phyloP scores from a whole-genome alignment of 1,140 invertebrate species.

The Dinothrombium tinctorium region DNA sequence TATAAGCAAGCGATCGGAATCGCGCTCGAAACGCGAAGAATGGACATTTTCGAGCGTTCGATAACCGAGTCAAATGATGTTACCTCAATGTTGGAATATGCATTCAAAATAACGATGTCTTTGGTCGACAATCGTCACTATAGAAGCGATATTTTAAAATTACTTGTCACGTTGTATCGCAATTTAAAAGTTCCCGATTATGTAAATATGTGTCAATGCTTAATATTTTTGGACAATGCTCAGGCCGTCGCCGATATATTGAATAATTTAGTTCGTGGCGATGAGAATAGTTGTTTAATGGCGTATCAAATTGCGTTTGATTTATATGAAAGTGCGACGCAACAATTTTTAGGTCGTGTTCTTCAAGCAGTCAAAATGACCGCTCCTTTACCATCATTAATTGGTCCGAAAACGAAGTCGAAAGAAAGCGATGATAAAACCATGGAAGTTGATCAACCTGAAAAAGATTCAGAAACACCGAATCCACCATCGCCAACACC shows the following conservation, averaged over 20 bases:
- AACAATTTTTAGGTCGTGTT: slow-evolving; percentile 79
- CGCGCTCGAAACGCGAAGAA: slow-evolving; percentile 74
- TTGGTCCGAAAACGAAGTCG: slow-evolving; percentile 11
- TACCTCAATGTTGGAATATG: slow-evolving; percentile 69
- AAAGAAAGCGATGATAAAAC: slow-evolving; percentile 13
- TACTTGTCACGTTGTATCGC: slow-evolving; percentile 68
- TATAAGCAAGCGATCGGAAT: slow-evolving; percentile 80
- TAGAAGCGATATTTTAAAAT: slow-evolving; percentile 60
- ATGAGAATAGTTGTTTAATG: slow-evolving; percentile 40
- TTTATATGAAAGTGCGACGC: slow-evolving; percentile 93
- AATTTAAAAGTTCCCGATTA: slow-evolving; percentile 69
- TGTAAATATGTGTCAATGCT: slow-evolving; percentile 84
- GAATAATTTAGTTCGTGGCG: slow-evolving; percentile 4
- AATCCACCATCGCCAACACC: slow-evolving; percentile 5
- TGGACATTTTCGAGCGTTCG: slow-evolving; percentile 80
- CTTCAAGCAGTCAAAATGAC: slow-evolving; percentile 51
- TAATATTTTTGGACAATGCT: slow-evolving; percentile 86
- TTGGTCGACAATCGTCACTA: slow-evolving; percentile 78
- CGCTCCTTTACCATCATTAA: slow-evolving; percentile 41
- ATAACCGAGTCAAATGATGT: slow-evolving; percentile 80
- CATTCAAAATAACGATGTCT: slow-evolving; percentile 84
- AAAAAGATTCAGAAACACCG: slow-evolving; percentile 12
- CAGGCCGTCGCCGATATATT: slow-evolving; percentile 58
- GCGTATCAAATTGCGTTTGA: slow-evolving; percentile 98
- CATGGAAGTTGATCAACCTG: slow-evolving; percentile 13